phyloP scores from a whole-genome alignment of 53 echinoderm and acorn worm genomes.

The Henricia sp. region DNA sequence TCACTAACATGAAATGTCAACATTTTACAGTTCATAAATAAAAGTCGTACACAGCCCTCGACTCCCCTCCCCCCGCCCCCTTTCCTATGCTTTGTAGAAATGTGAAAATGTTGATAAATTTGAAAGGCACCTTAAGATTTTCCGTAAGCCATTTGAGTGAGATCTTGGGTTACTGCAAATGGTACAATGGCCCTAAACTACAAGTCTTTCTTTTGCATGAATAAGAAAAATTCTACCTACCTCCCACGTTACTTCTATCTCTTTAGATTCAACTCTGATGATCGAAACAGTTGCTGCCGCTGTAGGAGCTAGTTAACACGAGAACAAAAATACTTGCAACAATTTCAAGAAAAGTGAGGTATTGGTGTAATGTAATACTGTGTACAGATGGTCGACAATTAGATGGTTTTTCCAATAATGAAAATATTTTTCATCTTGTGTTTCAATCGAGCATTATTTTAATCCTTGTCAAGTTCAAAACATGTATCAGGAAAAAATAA shows the following conservation, averaged over 20 bases:
- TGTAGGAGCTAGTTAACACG: background rate
- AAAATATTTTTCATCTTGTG: too few species aligned
- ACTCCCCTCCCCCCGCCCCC: too few species aligned
- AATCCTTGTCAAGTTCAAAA: too few species aligned
- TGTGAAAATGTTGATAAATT: too few species aligned
- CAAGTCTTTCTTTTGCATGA: background rate
- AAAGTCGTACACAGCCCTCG: too few species aligned
- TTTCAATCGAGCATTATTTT: too few species aligned
- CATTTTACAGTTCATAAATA: too few species aligned
- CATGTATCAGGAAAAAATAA: background rate
- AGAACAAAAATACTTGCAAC: too few species aligned
- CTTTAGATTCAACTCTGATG: background rate
- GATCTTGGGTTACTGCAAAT: background rate
- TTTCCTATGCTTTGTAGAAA: too few species aligned
- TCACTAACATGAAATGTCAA: too few species aligned
- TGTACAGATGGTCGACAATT: background rate
- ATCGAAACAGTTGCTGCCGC: background rate
- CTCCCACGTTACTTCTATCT: conserved; percentile 8
- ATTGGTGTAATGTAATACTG: background rate
- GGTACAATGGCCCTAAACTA: background rate
- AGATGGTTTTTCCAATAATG: too few species aligned
- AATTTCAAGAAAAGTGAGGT: background rate
- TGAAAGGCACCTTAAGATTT: too few species aligned
- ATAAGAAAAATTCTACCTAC: background rate
- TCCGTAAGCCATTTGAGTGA: background rate